These are phyloP conservation scores for Colaptes auratus DNA, from an alignment of 2,113 vertebrate species.

Conservation along the genomic window DNA sequence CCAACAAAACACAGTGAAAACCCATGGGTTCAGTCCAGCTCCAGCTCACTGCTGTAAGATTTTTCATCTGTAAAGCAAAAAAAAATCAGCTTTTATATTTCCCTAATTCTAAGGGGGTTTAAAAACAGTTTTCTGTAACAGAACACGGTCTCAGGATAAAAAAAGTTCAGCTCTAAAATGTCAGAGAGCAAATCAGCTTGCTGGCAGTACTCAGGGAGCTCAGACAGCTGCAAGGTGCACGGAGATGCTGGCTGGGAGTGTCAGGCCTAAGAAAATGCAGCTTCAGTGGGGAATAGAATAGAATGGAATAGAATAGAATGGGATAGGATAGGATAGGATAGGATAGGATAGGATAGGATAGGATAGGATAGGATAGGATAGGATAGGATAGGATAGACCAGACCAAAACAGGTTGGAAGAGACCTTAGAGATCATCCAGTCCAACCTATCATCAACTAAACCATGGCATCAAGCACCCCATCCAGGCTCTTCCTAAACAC, in stretches of 20 bases:
- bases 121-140: not conserved
- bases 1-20: not conserved
- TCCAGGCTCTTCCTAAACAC: too few species aligned
- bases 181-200: conserved; percentile 16
- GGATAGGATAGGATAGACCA: too few species aligned
- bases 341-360: too few species aligned
- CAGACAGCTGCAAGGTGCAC: conserved; percentile 49
- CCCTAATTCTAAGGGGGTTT: not conserved
- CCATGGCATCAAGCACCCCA: too few species aligned
- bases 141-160: not conserved
- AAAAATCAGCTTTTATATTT: not conserved
- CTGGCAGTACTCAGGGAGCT: conserved; percentile 44
- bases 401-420: too few species aligned
- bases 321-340: too few species aligned
- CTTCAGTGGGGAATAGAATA: conserved; percentile 48
- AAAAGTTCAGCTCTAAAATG: not conserved
- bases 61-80: not conserved
- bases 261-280: conserved; percentile 52
- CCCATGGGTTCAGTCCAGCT: not conserved
- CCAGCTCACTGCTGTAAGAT: not conserved
- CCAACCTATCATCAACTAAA: too few species aligned
- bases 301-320: too few species aligned
- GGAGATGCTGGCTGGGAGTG: conserved; percentile 43
- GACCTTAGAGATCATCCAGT: too few species aligned
- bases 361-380: too few species aligned